A percentile compares a stretch with the other conserved stretches of the same genome.
phyloP scores from a whole-genome alignment of 2,888 invertebrate genomes.

The Acrobasis consociella region DNA sequence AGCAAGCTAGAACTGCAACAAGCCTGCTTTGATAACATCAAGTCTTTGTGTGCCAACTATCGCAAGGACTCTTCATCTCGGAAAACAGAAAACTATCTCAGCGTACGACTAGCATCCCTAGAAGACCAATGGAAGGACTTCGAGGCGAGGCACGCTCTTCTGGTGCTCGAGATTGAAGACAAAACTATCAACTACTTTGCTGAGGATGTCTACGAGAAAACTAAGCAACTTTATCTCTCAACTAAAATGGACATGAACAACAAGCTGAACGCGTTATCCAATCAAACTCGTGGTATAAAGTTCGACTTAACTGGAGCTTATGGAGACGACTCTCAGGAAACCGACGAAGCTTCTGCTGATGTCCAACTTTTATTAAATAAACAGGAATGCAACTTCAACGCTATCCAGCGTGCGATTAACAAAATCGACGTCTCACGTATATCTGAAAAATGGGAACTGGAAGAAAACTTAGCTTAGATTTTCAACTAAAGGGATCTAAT shows the following conservation, averaged over 20 bases:
- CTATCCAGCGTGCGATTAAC: slow-evolving; percentile 24
- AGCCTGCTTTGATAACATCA: slow-evolving; percentile 10
- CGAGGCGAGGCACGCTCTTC: too few species aligned
- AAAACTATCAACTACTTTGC: slow-evolving; percentile 16
- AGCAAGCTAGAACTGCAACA: slow-evolving; percentile 6
- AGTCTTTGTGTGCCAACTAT: slow-evolving; percentile 9
- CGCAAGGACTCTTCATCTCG: slow-evolving; percentile 6
- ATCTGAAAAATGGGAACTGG: slow-evolving; percentile 28
- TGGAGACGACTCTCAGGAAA: too few species aligned
- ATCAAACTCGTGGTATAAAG: too few species aligned
- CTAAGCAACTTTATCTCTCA: slow-evolving; percentile 6
- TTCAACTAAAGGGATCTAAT: slow-evolving; percentile 22
- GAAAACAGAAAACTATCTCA: slow-evolving; percentile 1
- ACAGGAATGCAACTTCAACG: slow-evolving; percentile 30
- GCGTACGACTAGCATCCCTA: slow-evolving; percentile 2
- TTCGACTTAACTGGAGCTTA: too few species aligned
- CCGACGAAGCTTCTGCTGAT: too few species aligned
- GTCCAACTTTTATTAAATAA: slow-evolving; percentile 8
- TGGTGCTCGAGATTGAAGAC: slow-evolving; percentile 9
- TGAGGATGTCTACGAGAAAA: slow-evolving; percentile 11
- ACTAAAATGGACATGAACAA: background rate
- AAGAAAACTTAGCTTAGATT: slow-evolving; percentile 25
- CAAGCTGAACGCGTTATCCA: too few species aligned
- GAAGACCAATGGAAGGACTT: slow-evolving; percentile 4
- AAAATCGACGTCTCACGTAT: slow-evolving; percentile 19